Evolutionary conservation across 2,113 vertebrate genomes (phyloP), one percentile per base, ranked within the genome.

Genomic region (Nematolebias whitei): DNA sequence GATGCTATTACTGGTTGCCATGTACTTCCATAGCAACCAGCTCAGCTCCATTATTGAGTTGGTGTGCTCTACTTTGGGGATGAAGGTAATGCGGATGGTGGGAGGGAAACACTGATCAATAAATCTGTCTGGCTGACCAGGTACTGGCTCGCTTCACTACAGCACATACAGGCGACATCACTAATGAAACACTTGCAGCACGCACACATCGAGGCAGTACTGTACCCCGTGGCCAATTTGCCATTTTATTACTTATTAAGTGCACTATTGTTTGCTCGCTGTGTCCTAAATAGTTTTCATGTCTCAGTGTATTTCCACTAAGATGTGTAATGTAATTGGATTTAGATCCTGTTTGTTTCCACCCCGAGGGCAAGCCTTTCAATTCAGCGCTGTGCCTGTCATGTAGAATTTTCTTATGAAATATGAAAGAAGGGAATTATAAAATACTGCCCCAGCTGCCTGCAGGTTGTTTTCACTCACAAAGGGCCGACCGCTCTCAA

Each of bases 11-110:
- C 80, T 99, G 92, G 98, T 98, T 69, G 98, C 98, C 76, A 99
- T 99, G 98, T 99, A 99, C 84, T 99, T 99, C 91, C 97, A 99
- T 82, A 99, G 97, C 87, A 98, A 96, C 83, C 96, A 98, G 79
- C 95, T 97, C 67, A 96, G 93, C 71, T 95, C 96, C 76, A 98
- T 98, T 90, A 97, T 98, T 78, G 96, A 98, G 73, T 87, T 98
- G 90, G 96, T 96, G 85, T 97, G 96, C 73, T 98, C 96, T 60
- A 98, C 88, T 84, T 89, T 92, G 87, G 98, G 98, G 74, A 99
- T 99, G 97, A 99, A 99, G 96, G 97, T 98, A 90, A 94, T 82
- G 77, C 71, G 64, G 55, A 0, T 48, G 68, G 80, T 72, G 70
- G 72, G 68, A 65, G 0, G 64, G 63, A 71, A 64, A 57, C 56